Base-by-base conservation (phyloP, 2,113 vertebrate species). In the Grammomys dolichurus region DNA sequence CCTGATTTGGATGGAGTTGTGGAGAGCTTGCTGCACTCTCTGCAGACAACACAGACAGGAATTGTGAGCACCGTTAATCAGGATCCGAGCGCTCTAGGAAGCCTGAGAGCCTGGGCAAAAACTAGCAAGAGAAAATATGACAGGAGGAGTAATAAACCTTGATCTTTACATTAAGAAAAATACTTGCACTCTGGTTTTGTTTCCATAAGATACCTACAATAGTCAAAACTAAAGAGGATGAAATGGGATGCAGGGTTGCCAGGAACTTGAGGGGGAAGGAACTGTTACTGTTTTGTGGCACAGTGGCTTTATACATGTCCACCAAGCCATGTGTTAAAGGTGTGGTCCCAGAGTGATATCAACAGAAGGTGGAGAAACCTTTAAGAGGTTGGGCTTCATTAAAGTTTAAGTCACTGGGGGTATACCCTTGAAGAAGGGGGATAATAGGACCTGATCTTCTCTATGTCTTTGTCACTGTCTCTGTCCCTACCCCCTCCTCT, bases 141-240 rank as follows among this genome's bases (percentile, higher is more conserved):
- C 48, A 65, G n/a, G 77, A 51, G 65, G 86, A 93, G 89, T 40
- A 4, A n/a, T 48, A 82, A 88, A 93, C 84, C 54, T 81, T 43
- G 94, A 73, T 58, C 88, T 87, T 92, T 88, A 87, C 31, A 87
- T 77, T 67, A 76, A 67, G 65, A 90, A 97, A 93, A 76, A 9
- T 1, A 72, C 85, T 93, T 11, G 4, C 1, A 9, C 19, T 51
- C 22, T 70, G 78, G 76, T 63, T 69, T 63, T 28, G 54, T 69
- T 69, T 93, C 26, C n/a, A 40, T 40, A 60, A 85, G 31, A 17
- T 56, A 76, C 31, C 31, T 19, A 51, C 48, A 82, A 1, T 48
- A 46, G 31, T 70, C 56, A 67, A n/a, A 17, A 0, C 24, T 26
- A 36, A 5, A 72, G 7, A 51, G 76, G 75, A 40, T 86, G n/a